These are phyloP conservation scores for Rambutsinella grinnellia DNA, from an alignment of 2,888 invertebrate species.

Conservation along the genomic window DNA sequence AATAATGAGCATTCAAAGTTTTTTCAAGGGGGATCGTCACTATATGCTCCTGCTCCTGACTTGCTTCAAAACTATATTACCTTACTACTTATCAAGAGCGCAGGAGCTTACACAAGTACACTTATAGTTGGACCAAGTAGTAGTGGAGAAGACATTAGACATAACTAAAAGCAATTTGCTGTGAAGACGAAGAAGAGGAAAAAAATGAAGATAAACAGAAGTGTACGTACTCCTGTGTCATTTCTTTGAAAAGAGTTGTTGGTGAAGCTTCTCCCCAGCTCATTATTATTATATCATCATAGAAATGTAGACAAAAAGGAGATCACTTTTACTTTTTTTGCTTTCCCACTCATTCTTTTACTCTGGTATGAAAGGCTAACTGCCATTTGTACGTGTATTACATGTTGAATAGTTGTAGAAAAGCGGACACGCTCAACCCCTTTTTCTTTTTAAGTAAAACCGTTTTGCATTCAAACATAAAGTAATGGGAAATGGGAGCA, in stretches of 20 bases:
- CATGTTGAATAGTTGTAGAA: constrained; percentile 14
- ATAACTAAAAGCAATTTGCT: neutral
- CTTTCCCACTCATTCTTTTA: constrained; percentile 13
- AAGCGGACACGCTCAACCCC: neutral
- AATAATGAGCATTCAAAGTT: constrained; percentile 56
- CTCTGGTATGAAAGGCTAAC: neutral
- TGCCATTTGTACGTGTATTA: neutral
- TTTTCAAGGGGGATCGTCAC: constrained; percentile 8
- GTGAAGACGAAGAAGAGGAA: neutral
- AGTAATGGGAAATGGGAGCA: neutral
- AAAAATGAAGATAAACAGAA: too few relatives aligned
- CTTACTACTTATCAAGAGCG: too few relatives aligned
- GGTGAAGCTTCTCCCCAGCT: constrained; percentile 11
- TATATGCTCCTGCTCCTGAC: too few relatives aligned
- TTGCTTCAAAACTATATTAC: too few relatives aligned
- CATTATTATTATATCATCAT: constrained; percentile 19
- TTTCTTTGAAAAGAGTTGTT: neutral
- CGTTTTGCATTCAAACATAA: constrained; percentile 26
- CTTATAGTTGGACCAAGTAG: neutral
- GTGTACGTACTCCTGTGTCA: neutral
- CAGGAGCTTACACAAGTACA: neutral
- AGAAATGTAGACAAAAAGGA: neutral
- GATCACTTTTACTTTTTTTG: constrained; percentile 25
- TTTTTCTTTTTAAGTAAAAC: neutral
- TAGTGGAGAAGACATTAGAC: neutral